Evolutionary conservation across 2,113 vertebrate species (phyloP).

Genomic region (Psittacara wagleri): DNA sequence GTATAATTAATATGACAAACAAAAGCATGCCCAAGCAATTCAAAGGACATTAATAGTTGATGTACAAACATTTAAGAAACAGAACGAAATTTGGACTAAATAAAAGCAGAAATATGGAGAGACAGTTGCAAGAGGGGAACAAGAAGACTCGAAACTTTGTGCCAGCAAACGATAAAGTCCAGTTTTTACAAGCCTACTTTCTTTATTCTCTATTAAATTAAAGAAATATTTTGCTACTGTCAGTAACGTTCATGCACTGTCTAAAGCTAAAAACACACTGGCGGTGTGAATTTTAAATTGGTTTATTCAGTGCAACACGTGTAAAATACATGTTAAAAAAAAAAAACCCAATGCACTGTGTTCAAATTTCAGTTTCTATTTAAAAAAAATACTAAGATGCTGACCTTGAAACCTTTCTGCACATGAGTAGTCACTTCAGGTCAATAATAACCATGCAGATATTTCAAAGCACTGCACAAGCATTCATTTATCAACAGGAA

Average conservation of each 20-base stretch:
- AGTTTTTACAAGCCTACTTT: slow-evolving; percentile 24
- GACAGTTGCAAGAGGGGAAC: background rate
- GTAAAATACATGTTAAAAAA: background rate
- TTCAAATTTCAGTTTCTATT: background rate
- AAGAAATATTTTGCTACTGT: background rate
- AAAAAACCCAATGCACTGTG: background rate
- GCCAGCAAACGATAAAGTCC: background rate
- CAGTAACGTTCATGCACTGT: background rate
- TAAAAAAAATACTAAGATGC: rapidly evolving
- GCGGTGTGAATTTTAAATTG: background rate
- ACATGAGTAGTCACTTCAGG: background rate
- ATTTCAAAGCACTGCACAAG: background rate
- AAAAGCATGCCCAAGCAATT: slow-evolving; percentile 39
- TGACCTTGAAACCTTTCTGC: background rate
- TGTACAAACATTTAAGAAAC: slow-evolving; percentile 10
- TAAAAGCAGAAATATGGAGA: slow-evolving; percentile 31
- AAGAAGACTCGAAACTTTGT: background rate
- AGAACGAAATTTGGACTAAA: background rate
- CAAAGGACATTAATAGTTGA: background rate
- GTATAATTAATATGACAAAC: background rate
- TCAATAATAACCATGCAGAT: background rate
- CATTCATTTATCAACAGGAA: background rate
- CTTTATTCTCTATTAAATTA: slow-evolving; percentile 32
- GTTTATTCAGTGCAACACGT: background rate
- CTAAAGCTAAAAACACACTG: background rate